Conservation (phyloP, 2,888 invertebrate genomes). For the Nebria salina region DNA sequence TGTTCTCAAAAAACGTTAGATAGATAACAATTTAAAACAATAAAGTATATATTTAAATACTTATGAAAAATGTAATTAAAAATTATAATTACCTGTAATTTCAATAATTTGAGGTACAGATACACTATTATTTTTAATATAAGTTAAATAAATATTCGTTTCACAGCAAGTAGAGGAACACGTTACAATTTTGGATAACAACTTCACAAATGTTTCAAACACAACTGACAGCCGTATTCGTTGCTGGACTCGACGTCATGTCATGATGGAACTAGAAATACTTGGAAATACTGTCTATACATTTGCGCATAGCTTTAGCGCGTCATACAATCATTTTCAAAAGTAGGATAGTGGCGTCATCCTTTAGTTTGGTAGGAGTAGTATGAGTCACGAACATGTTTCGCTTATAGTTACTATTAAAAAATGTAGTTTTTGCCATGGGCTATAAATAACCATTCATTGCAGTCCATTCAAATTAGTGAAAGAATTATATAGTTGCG, state of each 20-base stretch:
- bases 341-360: not conserved
- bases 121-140: conserved; percentile 2
- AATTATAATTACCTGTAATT: conserved; percentile 15
- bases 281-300: not conserved
- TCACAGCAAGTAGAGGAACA: conserved; percentile 29
- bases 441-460: not conserved
- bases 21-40: not conserved
- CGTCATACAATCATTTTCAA: not conserved
- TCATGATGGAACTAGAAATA: not conserved
- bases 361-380: not conserved
- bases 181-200: conserved; percentile 14
- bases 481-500: no score
- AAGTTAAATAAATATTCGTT: conserved; percentile 39
- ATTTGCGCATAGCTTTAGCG: not conserved
- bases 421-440: not conserved
- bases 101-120: not conserved
- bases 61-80: not conserved
- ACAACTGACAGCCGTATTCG: not conserved
- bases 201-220: conserved; percentile 26
- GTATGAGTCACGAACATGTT: not conserved
- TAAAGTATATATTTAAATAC: not conserved
- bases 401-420: not conserved
- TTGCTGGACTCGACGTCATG: not conserved
- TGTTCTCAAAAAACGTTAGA: not conserved
- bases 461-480: no score